phyloP scores from a whole-genome alignment of 2,797 vertebrate genomes.

The Threskiornis aethiopicus region DNA sequence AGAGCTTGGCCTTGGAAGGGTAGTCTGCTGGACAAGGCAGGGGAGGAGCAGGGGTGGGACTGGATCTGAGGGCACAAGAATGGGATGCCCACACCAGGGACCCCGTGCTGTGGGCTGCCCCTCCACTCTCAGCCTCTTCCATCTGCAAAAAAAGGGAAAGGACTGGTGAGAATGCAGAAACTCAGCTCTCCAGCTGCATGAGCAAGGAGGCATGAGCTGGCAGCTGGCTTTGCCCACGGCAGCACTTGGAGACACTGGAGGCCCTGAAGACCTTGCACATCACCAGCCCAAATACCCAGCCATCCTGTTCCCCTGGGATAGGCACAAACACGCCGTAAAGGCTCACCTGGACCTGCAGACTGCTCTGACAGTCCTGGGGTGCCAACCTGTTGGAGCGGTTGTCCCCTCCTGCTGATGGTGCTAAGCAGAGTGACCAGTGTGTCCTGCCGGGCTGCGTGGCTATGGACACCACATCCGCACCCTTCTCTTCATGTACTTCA shows the following conservation, averaged over 20 bases:
- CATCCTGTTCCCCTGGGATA: not conserved
- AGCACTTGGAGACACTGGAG: not conserved
- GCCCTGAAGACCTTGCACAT: not conserved
- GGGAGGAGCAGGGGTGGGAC: slow-evolving; percentile 51
- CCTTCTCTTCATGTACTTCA: slow-evolving; percentile 64
- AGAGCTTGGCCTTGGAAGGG: slow-evolving; percentile 77
- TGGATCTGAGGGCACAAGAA: slow-evolving; percentile 77
- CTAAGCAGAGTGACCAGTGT: slow-evolving; percentile 75
- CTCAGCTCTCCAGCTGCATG: rapidly evolving
- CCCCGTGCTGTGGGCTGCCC: slow-evolving; percentile 75
- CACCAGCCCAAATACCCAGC: not conserved
- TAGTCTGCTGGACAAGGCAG: slow-evolving; percentile 73
- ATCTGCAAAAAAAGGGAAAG: slow-evolving; percentile 73
- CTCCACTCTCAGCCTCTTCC: slow-evolving; percentile 80
- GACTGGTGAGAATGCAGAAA: not conserved
- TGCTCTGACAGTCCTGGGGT: slow-evolving; percentile 79
- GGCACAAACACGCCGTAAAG: not conserved
- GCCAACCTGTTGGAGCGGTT: slow-evolving; percentile 75
- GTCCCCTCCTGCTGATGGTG: slow-evolving; percentile 77
- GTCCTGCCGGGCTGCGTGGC: slow-evolving; percentile 70
- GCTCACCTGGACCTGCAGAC: slow-evolving; percentile 81
- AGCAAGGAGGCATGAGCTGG: not conserved
- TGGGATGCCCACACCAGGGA: slow-evolving; percentile 77
- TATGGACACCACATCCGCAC: slow-evolving; percentile 56
- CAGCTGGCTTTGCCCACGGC: not conserved